Evolutionary conservation across 2,113 vertebrate species (phyloP).

Genomic region (Myocastor coypus): DNA sequence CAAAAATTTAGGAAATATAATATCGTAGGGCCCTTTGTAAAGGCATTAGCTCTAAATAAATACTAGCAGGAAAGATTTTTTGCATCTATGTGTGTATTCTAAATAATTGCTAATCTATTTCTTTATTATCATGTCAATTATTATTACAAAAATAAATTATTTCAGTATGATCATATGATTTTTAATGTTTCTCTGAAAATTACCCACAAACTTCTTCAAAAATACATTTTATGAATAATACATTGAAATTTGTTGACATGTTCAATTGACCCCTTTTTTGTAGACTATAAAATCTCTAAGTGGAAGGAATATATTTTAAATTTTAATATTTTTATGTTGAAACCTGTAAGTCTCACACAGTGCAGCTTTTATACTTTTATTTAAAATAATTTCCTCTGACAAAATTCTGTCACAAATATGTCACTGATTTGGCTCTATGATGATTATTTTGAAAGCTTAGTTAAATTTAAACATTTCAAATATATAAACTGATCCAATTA

Average conservation of each 20-base stretch:
- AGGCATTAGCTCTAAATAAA: not conserved
- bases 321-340: conserved; percentile 2
- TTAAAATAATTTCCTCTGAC: not conserved
- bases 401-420: not conserved
- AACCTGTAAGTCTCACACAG: not conserved
- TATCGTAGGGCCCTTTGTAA: not conserved
- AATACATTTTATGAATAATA: not conserved
- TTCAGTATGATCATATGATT: not conserved
- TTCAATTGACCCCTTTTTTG: not conserved
- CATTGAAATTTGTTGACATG: not conserved
- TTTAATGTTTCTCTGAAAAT: not conserved
- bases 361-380: not conserved
- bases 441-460: conserved; percentile 23
- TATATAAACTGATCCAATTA: conserved; percentile 18
- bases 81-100: not conserved
- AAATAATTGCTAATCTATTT: not conserved
- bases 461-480: conserved; percentile 38
- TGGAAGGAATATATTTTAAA: not conserved
- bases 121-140: not conserved
- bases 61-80: not conserved
- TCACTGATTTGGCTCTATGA: not conserved
- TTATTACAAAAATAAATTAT: not conserved
- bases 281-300: not conserved
- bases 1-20: not conserved
- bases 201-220: not conserved